These are phyloP conservation scores for Athalia rosae DNA, from an alignment of 2,888 invertebrate species.

Conservation along the genomic window DNA sequence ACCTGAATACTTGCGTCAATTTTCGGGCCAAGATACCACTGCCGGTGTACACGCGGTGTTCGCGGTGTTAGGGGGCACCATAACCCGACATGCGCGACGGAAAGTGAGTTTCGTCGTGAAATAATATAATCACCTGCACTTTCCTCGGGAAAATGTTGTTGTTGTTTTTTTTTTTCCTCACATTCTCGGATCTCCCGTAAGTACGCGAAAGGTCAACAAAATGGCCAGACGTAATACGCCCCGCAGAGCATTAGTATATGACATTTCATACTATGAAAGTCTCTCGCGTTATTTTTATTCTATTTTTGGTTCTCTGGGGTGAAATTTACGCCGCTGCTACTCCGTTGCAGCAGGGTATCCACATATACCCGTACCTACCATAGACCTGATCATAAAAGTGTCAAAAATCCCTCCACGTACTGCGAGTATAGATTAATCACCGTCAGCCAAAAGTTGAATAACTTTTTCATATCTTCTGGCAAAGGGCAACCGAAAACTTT, in stretches of 20 bases:
- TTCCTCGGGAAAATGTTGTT: not conserved
- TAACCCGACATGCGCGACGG: no score
- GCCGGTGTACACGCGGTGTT: no score
- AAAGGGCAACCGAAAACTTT: not conserved
- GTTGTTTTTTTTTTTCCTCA: not conserved
- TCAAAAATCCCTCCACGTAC: not conserved
- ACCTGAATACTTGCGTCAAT: constrained; percentile 21
- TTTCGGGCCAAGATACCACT: not conserved
- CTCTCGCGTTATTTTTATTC: not conserved
- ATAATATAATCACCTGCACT: no score
- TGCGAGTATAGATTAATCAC: constrained; percentile 11
- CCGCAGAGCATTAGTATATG: not conserved
- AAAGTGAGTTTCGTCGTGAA: no score
- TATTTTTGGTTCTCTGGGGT: not conserved
- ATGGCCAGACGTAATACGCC: not conserved
- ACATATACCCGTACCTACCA: no score
- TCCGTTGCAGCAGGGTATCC: no score
- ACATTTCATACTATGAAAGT: not conserved
- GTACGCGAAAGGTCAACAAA: not conserved
- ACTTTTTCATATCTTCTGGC: not conserved
- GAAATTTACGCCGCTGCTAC: not conserved
- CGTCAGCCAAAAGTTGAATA: constrained; percentile 13
- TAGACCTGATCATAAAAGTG: constrained; percentile 1
- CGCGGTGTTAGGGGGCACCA: no score
- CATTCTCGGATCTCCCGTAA: not conserved